Evolutionary conservation across 2,888 invertebrate genomes (phyloP).

Genomic region (Neoascia interrupta): DNA sequence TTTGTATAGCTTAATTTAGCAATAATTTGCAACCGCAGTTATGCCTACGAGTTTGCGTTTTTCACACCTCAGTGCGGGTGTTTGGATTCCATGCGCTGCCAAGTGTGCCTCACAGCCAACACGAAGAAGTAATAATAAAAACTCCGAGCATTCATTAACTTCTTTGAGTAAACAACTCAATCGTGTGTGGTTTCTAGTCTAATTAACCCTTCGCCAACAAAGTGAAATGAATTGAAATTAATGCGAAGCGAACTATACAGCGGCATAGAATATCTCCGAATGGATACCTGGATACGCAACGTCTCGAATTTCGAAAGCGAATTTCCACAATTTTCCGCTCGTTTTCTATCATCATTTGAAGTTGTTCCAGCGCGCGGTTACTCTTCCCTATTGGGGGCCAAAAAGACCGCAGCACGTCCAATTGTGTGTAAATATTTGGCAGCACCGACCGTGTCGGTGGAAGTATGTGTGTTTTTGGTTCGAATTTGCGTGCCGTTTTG

Average conservation of each 20-base stretch:
- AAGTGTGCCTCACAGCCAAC: conserved; percentile 15
- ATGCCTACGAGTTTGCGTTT: too few species aligned
- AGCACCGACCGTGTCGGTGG: background rate
- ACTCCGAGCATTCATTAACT: conserved; percentile 50
- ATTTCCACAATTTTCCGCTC: background rate
- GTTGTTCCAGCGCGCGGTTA: too few species aligned
- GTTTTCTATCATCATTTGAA: background rate
- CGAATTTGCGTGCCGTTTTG: background rate
- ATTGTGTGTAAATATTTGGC: conserved; percentile 33
- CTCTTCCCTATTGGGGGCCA: background rate
- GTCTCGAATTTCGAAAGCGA: too few species aligned
- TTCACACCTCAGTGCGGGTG: conserved; percentile 65
- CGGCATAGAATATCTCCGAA: too few species aligned
- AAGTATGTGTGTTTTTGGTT: background rate
- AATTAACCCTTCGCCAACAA: conserved; percentile 63
- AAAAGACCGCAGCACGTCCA: conserved; percentile 29
- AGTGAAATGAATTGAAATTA: too few species aligned
- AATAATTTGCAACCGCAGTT: conserved; percentile 47
- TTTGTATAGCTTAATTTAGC: conserved; percentile 58
- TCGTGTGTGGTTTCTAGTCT: conserved; percentile 63
- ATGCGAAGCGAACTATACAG: too few species aligned
- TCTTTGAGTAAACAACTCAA: conserved; percentile 62
- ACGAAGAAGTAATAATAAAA: too few species aligned
- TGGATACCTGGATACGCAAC: too few species aligned
- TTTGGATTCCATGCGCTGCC: conserved; percentile 28